A percentile compares a stretch with the other conserved stretches of the same genome.
phyloP scores from a whole-genome alignment of 2,888 invertebrate species.

The Calameuta filiformis region DNA sequence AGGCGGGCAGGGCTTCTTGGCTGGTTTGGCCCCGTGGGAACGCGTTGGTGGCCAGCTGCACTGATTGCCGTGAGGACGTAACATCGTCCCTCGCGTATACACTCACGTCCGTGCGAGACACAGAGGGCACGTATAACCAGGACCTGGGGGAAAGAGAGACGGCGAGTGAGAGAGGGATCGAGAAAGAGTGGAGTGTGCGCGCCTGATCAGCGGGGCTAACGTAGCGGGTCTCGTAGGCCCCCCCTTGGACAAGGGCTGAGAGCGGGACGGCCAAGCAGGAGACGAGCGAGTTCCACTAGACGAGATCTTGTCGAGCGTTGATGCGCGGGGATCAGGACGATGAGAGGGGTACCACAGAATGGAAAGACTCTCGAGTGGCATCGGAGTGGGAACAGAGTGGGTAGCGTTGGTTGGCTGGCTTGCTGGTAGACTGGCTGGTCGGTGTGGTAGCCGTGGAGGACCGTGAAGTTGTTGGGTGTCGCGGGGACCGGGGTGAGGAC shows the following conservation, averaged over 20 bases:
- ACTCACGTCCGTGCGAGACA: conserved; percentile 30
- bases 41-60: conserved; percentile 65
- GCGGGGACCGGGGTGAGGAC: conserved; percentile 30
- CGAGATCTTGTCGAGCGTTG: conserved; percentile 4
- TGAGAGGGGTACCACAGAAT: conserved; percentile 8
- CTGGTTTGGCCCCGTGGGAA: conserved; percentile 62
- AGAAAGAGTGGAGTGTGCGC: conserved; percentile 1
- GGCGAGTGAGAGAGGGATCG: conserved; percentile 7
- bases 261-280: conserved; percentile 6
- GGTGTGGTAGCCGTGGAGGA: not conserved
- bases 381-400: conserved; percentile 1
- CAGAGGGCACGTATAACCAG: not conserved
- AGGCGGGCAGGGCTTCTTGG: conserved; percentile 22
- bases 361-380: not conserved
- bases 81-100: conserved; percentile 42
- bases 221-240: not conserved
- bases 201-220: not conserved
- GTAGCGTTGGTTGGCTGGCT: not conserved
- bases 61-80: conserved; percentile 60
- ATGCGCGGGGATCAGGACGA: not conserved
- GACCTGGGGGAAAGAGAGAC: not conserved
- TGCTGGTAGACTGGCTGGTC: not conserved
- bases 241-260: not conserved
- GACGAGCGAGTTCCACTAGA: conserved; percentile 15
- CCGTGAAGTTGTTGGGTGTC: not conserved